phyloP scores from a whole-genome alignment of 1,140 invertebrate genomes.

The Hypsibius dujardini region DNA sequence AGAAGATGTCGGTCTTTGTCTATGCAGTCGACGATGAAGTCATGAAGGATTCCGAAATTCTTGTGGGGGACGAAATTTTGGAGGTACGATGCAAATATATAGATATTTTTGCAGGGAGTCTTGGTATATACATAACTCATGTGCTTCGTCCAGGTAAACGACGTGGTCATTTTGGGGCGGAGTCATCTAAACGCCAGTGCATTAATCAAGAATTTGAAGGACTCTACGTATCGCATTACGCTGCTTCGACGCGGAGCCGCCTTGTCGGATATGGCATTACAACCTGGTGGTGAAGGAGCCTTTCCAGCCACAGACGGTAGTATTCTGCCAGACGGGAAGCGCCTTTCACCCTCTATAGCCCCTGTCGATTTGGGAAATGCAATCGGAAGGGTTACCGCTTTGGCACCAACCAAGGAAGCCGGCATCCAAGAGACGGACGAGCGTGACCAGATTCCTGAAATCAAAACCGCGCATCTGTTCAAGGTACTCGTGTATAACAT shows the following conservation, averaged over 20 bases:
- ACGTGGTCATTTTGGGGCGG: constrained; percentile 71
- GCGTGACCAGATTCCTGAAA: neutral
- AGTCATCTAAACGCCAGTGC: constrained; percentile 89
- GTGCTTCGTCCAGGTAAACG: constrained; percentile 57
- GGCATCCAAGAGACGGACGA: neutral
- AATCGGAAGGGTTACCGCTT: too few species aligned
- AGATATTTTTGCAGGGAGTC: neutral
- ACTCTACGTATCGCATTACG: neutral
- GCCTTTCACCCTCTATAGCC: neutral
- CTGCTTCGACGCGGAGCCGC: neutral
- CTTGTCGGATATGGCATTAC: neutral
- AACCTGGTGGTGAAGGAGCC: neutral
- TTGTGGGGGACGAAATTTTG: constrained; percentile 82
- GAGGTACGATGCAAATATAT: constrained; percentile 44
- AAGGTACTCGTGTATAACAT: constrained; percentile 11
- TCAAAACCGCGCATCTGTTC: neutral
- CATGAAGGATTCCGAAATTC: constrained; percentile 51
- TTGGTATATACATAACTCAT: constrained; percentile 16
- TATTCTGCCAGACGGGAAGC: neutral
- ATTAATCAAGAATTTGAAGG: constrained; percentile 67
- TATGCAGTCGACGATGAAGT: constrained; percentile 72
- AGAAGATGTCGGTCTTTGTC: constrained; percentile 86
- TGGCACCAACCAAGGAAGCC: neutral
- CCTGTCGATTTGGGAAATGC: neutral
- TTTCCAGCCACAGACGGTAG: neutral